phyloP scores from a whole-genome alignment of 2,113 vertebrate species.

The Rhineura floridana region DNA sequence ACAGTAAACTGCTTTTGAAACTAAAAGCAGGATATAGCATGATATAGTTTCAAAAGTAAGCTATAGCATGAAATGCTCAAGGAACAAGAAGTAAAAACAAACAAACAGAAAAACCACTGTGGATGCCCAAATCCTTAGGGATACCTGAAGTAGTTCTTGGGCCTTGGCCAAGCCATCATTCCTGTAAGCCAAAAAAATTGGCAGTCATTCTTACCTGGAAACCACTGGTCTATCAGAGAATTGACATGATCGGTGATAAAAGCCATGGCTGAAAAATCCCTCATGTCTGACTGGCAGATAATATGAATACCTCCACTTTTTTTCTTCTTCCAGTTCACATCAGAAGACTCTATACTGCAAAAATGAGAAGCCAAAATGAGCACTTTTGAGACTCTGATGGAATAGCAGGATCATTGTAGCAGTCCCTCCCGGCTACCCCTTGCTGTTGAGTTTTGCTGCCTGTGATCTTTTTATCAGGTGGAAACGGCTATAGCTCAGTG shows the following conservation, averaged over 20 bases:
- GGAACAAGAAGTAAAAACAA: background rate
- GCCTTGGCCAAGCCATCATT: background rate
- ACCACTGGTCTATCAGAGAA: conserved; percentile 97
- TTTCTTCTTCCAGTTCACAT: conserved; percentile 96
- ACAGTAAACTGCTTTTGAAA: background rate
- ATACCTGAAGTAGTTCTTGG: too few relatives aligned
- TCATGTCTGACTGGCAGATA: conserved; percentile 90
- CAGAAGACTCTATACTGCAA: conserved; percentile 91
- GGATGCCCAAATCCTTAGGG: background rate
- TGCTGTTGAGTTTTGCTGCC: background rate
- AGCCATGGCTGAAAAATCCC: conserved; percentile 97
- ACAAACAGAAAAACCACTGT: background rate
- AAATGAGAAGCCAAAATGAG: conserved; percentile 31
- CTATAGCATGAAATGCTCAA: background rate
- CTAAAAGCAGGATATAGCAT: too few relatives aligned
- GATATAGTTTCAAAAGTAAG: background rate
- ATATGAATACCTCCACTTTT: conserved; percentile 98
- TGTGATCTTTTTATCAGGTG: too few relatives aligned
- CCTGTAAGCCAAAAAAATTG: conserved; percentile 23
- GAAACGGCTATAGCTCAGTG: too few relatives aligned
- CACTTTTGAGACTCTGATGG: background rate
- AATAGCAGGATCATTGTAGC: background rate
- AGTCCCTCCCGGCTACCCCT: background rate
- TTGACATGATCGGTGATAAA: conserved; percentile 98
- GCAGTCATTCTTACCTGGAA: conserved; percentile 86